Conservation (phyloP, 2,797 vertebrate genomes). For the Lagodon rhomboides region DNA sequence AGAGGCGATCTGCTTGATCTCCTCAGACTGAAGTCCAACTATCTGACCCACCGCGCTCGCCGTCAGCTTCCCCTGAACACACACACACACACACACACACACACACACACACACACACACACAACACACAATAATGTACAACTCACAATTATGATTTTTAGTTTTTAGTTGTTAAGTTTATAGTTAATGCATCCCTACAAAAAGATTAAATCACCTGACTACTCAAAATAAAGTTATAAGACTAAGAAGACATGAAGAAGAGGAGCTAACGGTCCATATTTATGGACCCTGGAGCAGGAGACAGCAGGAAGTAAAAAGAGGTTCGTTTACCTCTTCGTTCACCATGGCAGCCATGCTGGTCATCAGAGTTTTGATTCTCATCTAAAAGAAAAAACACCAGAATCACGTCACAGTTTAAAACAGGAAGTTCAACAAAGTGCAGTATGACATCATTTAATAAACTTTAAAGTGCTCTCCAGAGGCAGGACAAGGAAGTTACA, state of each 20-base stretch:
- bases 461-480: no score
- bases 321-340: conserved; percentile 88
- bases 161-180: neutral
- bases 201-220: no score
- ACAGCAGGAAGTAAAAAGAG: neutral
- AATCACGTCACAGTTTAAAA: neutral
- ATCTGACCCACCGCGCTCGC: conserved; percentile 97
- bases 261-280: neutral
- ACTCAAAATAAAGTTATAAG: no score
- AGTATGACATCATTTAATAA: no score
- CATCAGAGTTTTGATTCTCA: conserved; percentile 94
- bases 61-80: conserved; percentile 91
- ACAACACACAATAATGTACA: neutral
- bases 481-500: no score
- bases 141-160: neutral
- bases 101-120: no score
- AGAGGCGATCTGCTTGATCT: conserved; percentile 96
- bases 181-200: neutral
- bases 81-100: conserved; percentile 15
- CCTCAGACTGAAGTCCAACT: conserved; percentile 94
- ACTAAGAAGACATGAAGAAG: no score
- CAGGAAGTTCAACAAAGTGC: no score
- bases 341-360: conserved; percentile 96
- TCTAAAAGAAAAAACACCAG: conserved; percentile 71
- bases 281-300: no score